Evolutionary conservation across 2,797 vertebrate genomes (phyloP).

Genomic region (Myripristis murdjan): DNA sequence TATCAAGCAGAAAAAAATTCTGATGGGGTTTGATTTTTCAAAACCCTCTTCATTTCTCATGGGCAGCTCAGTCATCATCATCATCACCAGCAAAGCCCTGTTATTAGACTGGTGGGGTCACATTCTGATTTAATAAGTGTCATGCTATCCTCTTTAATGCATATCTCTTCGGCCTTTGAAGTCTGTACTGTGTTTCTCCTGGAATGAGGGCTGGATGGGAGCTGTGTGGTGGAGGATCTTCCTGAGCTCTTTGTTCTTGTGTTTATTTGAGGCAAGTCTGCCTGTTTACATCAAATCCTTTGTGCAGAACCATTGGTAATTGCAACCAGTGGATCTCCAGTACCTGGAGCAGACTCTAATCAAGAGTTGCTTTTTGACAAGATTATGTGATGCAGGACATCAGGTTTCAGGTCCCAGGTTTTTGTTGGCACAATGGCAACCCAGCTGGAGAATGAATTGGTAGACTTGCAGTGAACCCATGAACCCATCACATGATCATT

Average conservation of each 20-base stretch:
- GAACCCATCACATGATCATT: background rate
- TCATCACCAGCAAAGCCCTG: conserved; percentile 36
- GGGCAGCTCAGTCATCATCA: conserved; percentile 33
- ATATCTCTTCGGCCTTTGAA: conserved; percentile 59
- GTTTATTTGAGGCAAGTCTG: conserved; percentile 67
- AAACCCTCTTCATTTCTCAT: conserved; percentile 50
- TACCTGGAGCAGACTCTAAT: conserved; percentile 40
- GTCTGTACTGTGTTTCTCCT: conserved; percentile 14
- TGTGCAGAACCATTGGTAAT: conserved; percentile 59
- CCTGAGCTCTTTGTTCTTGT: conserved; percentile 55
- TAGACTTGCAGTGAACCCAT: conserved; percentile 7
- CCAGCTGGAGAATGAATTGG: no score
- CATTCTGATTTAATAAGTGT: conserved; percentile 73
- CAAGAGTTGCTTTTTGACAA: conserved; percentile 40
- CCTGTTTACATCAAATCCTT: conserved; percentile 64
- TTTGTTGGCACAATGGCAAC: no score
- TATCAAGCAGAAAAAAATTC: conserved; percentile 35
- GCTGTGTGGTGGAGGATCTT: conserved; percentile 29
- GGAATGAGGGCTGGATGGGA: conserved; percentile 10
- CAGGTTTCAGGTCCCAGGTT: conserved; percentile 24
- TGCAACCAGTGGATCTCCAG: conserved; percentile 49
- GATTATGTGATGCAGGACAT: conserved; percentile 35
- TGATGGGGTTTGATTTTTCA: conserved; percentile 48
- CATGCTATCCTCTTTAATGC: conserved; percentile 65
- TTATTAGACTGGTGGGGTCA: conserved; percentile 65